phyloP scores from a whole-genome alignment of 2,888 invertebrate genomes.

The Omphaloscelis lunosa region DNA sequence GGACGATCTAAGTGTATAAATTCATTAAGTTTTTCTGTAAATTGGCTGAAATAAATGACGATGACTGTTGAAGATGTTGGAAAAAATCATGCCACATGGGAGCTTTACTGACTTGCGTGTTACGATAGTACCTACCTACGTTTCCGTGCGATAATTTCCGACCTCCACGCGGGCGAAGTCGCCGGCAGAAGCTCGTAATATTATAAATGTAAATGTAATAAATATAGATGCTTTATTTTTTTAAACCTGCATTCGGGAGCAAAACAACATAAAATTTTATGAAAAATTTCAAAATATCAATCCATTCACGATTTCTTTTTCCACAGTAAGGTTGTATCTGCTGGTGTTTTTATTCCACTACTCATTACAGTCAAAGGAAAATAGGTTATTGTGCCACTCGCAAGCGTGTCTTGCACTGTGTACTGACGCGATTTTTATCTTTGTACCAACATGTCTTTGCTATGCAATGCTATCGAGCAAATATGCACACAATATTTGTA shows the following conservation, averaged over 20 bases:
- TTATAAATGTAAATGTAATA: too few species aligned
- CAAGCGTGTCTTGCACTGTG: conserved; percentile 35
- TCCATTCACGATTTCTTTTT: conserved; percentile 3
- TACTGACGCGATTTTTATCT: conserved; percentile 34
- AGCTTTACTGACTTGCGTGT: too few species aligned
- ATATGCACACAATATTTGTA: background rate
- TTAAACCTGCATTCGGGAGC: background rate
- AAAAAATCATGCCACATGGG: too few species aligned
- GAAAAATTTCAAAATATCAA: background rate
- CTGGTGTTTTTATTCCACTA: conserved; percentile 23
- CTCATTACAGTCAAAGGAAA: conserved; percentile 50
- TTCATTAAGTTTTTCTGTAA: too few species aligned
- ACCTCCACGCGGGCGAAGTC: too few species aligned
- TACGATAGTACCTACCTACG: too few species aligned
- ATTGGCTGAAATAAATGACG: too few species aligned
- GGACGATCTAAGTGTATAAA: too few species aligned
- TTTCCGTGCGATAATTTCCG: too few species aligned
- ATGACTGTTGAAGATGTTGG: too few species aligned
- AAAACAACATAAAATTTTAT: background rate
- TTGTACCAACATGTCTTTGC: background rate
- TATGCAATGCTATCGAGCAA: conserved; percentile 10
- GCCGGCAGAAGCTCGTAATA: too few species aligned
- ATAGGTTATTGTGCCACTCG: conserved; percentile 53
- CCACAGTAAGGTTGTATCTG: background rate
- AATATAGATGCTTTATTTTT: background rate